A percentile compares a stretch with the other conserved stretches of the same genome.
Conservation (phyloP, 2,113 vertebrate genomes). For the Bolborhynchus lineola region DNA sequence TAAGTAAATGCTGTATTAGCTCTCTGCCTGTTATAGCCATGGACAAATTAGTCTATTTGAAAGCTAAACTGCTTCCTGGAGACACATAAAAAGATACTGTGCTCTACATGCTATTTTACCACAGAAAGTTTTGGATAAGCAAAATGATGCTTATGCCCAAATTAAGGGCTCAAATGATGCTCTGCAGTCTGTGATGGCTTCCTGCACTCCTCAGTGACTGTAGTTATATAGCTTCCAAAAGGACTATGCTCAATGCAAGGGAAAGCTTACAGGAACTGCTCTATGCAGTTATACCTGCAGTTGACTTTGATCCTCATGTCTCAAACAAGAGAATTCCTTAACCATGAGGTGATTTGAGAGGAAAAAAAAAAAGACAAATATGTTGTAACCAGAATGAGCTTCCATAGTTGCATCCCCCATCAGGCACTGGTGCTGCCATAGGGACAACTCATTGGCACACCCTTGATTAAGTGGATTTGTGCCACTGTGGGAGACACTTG, state of each 20-base stretch:
- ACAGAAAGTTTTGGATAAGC: neutral
- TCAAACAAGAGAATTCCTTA: neutral
- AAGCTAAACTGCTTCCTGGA: neutral
- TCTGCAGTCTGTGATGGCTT: neutral
- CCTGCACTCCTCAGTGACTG: neutral
- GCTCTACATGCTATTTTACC: neutral
- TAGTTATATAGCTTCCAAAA: neutral
- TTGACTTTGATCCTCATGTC: neutral
- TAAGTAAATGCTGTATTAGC: neutral
- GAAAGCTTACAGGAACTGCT: neutral
- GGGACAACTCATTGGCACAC: neutral
- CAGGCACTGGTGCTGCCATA: neutral
- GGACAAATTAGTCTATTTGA: neutral
- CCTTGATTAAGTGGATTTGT: neutral
- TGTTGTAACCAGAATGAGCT: neutral
- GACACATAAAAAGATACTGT: neutral
- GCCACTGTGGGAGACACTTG: neutral
- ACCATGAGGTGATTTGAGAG: neutral
- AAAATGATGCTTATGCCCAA: neutral
- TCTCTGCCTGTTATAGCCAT: neutral
- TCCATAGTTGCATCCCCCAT: neutral
- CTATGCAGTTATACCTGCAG: neutral
- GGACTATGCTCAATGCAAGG: neutral
- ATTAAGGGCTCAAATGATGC: neutral
- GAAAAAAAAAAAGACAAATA: neutral